Conservation (phyloP, 2,113 vertebrate genomes). For the Takifugu flavidus region DNA sequence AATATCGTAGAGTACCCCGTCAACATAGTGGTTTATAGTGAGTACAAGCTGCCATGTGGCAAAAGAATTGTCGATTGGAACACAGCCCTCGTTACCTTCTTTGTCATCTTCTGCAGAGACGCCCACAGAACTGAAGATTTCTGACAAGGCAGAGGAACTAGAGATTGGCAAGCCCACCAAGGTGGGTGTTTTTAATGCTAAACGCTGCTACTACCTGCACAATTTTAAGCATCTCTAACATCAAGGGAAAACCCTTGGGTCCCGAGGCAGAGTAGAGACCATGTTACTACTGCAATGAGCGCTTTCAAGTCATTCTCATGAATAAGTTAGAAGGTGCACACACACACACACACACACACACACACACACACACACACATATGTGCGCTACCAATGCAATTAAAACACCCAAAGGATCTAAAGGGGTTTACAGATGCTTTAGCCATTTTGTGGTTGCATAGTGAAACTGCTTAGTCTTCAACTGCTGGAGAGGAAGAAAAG, state of each 20-base stretch:
- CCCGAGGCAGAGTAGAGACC: conserved; percentile 40
- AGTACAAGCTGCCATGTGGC: conserved; percentile 64
- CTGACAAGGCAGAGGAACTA: conserved; percentile 77
- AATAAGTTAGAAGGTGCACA: conserved; percentile 62
- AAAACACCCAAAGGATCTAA: conserved; percentile 61
- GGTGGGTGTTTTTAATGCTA: conserved; percentile 73
- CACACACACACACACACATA: too few relatives aligned
- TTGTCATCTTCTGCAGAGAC: conserved; percentile 76
- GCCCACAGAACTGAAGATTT: conserved; percentile 81
- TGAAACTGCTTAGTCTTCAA: conserved; percentile 34
- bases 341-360: too few relatives aligned
- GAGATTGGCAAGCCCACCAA: conserved; percentile 85
- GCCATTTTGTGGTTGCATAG: conserved; percentile 61
- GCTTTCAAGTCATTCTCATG: conserved; percentile 68
- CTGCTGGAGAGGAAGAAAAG: conserved; percentile 20
- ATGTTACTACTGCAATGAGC: conserved; percentile 59
- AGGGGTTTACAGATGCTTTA: conserved; percentile 53
- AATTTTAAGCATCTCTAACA: conserved; percentile 45
- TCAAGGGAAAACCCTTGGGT: conserved; percentile 46
- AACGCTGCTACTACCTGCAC: conserved; percentile 46
- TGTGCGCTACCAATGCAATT: conserved; percentile 39
- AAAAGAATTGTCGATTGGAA: neutral
- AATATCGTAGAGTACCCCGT: conserved; percentile 79
- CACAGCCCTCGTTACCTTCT: neutral
- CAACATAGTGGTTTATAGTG: conserved; percentile 86